Evolutionary conservation across 2,113 vertebrate genomes (phyloP).

Genomic region (Psittacula cyanocephala): DNA sequence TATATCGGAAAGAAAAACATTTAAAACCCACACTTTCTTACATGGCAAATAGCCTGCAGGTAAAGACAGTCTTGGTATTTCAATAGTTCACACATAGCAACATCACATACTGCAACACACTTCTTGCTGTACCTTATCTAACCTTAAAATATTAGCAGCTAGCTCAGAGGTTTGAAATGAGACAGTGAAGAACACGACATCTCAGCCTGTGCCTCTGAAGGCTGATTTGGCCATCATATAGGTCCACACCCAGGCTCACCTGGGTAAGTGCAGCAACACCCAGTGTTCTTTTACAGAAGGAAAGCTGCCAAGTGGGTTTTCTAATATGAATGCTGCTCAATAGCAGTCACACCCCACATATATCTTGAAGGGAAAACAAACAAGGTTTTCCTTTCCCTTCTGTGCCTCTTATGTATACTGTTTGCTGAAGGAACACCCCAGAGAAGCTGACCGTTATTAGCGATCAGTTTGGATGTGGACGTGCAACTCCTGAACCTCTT

Average conservation of each 20-base stretch:
- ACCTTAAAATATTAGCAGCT: neutral
- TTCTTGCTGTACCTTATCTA: neutral
- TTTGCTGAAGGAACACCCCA: neutral
- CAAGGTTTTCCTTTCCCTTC: neutral
- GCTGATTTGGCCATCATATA: neutral
- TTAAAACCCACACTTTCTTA: neutral
- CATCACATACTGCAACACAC: neutral
- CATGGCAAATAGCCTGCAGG: neutral
- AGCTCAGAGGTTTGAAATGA: neutral
- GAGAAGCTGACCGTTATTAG: neutral
- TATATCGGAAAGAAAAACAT: neutral
- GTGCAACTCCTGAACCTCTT: neutral
- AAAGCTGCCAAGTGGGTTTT: neutral
- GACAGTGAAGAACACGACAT: neutral
- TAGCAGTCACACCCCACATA: neutral
- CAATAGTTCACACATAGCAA: neutral
- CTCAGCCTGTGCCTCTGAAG: neutral
- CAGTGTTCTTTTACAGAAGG: neutral
- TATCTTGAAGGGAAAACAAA: neutral
- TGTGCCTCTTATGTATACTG: neutral
- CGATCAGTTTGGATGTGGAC: neutral
- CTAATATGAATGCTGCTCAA: neutral
- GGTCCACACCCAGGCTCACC: neutral
- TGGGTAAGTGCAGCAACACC: neutral
- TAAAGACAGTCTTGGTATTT: neutral